Base-by-base conservation (phyloP, 2,113 vertebrate genomes). In the Neolamprologus longior region DNA sequence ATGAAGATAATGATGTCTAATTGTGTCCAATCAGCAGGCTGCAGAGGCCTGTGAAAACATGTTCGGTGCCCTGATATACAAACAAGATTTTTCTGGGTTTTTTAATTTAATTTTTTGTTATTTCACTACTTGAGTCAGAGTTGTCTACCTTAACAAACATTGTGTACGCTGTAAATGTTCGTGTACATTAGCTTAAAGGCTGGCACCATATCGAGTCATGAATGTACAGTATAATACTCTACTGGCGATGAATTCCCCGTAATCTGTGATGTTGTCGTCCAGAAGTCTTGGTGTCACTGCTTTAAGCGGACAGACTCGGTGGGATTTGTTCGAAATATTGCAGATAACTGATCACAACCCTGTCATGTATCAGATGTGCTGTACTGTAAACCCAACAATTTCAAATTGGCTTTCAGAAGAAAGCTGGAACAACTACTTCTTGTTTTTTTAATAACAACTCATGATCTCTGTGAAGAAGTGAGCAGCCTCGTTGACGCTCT, bases 141-240 rank as follows among this genome's bases (percentile, higher is more conserved):
- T 87, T 21, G 84, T 88, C 33, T 54, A 88, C 58, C 17, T 55
- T 78, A 78, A 86, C 45, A 83, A 87, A 88, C 53, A 81, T 86
- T 86, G 85, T 90, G 89, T 94, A 79, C 50, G 86, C 84, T 93
- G 90, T 94, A 91, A 92, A 95, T 92, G 90, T 94, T 83, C 90
- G 90, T 92, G 90, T 94, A 87, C 89, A 91, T 90, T 93, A 92
- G 73, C 80, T 80, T 83, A 90, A 87, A 88, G 81, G 88, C 85
- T 92, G 93, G 92, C 91, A 28, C 66, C 90, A 92, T 93, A 93
- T 9, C 55, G 86, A 86, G 93, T 93, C 93, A 68, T 94, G 92
- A 92, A 94, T 95, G 92, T 95, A 93, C 89, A 91, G 86, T 82
- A 79, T 90, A 68, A 86, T 82, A 90, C 85, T 90, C 78, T 90